These are phyloP conservation scores for Silurus asotus DNA, from an alignment of 2,113 vertebrate species.

Conservation along the genomic window DNA sequence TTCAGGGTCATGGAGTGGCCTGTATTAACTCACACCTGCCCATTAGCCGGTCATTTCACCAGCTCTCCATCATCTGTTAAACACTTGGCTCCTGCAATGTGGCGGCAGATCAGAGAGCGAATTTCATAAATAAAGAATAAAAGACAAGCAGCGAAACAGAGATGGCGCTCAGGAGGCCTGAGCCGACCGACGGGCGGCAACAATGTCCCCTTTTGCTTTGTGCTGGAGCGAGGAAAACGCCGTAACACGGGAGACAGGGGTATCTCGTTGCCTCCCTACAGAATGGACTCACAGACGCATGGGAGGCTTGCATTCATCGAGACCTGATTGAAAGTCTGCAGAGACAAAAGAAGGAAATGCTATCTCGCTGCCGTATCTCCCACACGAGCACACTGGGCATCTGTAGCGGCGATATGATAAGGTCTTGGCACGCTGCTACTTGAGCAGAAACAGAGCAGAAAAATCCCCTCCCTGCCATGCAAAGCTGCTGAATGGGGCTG, in stretches of 20 bases:
- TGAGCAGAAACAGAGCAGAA: conserved; percentile 28
- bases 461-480: conserved; percentile 21
- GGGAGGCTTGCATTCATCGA: conserved; percentile 54
- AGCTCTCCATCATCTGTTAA: conserved; percentile 36
- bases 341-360: conserved; percentile 69
- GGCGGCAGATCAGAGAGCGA: conserved; percentile 40
- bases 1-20: conserved; percentile 21
- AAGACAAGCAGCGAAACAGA: conserved; percentile 43
- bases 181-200: conserved; percentile 39
- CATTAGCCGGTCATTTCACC: conserved; percentile 39
- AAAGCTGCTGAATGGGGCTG: conserved; percentile 46
- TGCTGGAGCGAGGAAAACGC: conserved; percentile 39
- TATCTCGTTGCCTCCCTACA: conserved; percentile 53
- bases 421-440: conserved; percentile 50
- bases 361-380: conserved; percentile 57
- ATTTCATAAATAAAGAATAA: conserved; percentile 33
- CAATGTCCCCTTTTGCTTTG: conserved; percentile 46
- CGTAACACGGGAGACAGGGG: conserved; percentile 49
- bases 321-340: conserved; percentile 65
- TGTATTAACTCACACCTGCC: conserved; percentile 37
- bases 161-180: conserved; percentile 18
- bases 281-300: conserved; percentile 56
- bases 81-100: conserved; percentile 22
- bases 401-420: conserved; percentile 63
- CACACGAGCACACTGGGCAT: conserved; percentile 59